These are phyloP conservation scores for Tenrec ecaudatus DNA, from an alignment of 2,113 vertebrate genomes.

Conservation along the genomic window DNA sequence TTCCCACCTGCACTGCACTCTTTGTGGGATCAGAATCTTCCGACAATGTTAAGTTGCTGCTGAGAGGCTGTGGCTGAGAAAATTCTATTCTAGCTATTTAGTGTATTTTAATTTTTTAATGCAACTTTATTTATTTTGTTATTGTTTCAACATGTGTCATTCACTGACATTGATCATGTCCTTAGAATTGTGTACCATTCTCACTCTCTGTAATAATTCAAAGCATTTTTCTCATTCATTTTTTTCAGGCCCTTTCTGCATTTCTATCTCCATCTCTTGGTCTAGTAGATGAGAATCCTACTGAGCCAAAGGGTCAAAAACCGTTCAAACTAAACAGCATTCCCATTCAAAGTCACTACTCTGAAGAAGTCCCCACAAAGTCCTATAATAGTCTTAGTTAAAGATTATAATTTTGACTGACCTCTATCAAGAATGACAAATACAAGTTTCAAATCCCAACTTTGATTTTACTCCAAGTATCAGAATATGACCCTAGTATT, in stretches of 20 bases:
- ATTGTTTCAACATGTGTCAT: not conserved
- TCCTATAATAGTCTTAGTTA: not conserved
- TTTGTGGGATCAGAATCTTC: not conserved
- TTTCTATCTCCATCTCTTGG: not conserved
- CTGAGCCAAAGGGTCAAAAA: not conserved
- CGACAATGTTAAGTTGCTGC: not conserved
- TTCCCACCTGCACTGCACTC: rapidly evolving
- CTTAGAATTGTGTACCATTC: too few relatives aligned
- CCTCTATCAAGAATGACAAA: not conserved
- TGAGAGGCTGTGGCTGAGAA: not conserved
- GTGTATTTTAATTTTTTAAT: not conserved
- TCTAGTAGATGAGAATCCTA: not conserved
- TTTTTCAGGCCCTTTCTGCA: not conserved
- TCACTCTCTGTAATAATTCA: not conserved
- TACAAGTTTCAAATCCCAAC: not conserved
- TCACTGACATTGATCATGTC: not conserved
- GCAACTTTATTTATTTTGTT: not conserved
- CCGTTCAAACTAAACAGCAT: not conserved
- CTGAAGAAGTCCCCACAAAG: not conserved
- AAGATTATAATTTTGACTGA: not conserved
- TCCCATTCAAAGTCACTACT: not conserved
- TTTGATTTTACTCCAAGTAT: not conserved
- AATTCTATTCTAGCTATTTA: not conserved
- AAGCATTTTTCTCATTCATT: not conserved
- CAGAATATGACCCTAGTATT: not conserved